A percentile compares a stretch with the other conserved stretches of the same genome.
phyloP scores from a whole-genome alignment of 2,113 vertebrate genomes.

The Mustelus asterias region DNA sequence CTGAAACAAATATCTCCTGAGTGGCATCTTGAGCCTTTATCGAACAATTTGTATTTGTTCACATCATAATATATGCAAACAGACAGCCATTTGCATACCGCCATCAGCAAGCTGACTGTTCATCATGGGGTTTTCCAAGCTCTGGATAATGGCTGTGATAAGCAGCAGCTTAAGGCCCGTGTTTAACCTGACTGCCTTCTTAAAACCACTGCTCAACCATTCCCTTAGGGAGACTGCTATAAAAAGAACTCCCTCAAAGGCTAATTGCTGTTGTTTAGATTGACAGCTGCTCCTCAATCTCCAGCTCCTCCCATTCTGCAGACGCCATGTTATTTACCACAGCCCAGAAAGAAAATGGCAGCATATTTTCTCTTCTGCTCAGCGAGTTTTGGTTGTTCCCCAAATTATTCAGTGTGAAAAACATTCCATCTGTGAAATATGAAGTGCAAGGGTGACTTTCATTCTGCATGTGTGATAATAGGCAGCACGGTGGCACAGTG shows the following conservation, averaged over 20 bases:
- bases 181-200: not conserved
- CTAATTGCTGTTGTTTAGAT: not conserved
- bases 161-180: not conserved
- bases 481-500: no score
- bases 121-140: not conserved
- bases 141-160: not conserved
- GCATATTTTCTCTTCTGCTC: not conserved
- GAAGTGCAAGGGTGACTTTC: not conserved
- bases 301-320: not conserved
- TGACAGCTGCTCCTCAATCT: not conserved
- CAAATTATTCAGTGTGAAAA: conserved; percentile 3
- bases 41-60: conserved; percentile 4
- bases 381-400: no score
- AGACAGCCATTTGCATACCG: not conserved
- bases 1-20: not conserved
- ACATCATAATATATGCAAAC: not conserved
- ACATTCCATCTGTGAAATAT: not conserved
- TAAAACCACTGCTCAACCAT: not conserved
- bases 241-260: not conserved
- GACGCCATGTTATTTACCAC: not conserved
- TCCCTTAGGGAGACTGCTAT: not conserved
- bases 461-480: not conserved
- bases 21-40: not conserved
- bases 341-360: not conserved
- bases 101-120: not conserved